Base-by-base conservation (phyloP, 2,888 invertebrate species). In the Formica aserva region DNA sequence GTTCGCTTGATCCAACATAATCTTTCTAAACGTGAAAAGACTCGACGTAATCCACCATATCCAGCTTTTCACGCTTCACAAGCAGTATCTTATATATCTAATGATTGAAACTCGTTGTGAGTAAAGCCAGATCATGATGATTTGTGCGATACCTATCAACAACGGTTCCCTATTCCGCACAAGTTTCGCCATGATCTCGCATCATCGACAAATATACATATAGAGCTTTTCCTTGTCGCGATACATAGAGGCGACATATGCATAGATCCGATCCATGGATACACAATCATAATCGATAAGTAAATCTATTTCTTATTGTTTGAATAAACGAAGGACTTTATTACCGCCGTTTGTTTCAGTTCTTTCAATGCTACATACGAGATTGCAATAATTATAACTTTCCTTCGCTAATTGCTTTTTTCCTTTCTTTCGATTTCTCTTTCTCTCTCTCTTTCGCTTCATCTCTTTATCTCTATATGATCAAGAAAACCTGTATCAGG, bases 121-220 rank as follows among this genome's bases (percentile, higher is more conserved):
- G 81, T 86, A 88, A 91, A 87, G 88, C 88, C 82, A 91, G 90
- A 87, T 92, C 90, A 91, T 87, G 91, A 85, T 80, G 75, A 90
- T 80, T 78, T 82, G 80, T 83, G 89, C 86, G 84, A 75, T 82
- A 84, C 71, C 84, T 90, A 92, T 88, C 89, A 92, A 92, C 88
- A 89, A 92, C 89, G 87, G 88, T 82, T 85, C 85, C 63, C 82
- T 86, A 89, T 88, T 81, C 83, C 85, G 85, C 88, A 86, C 86
- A 85, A 86, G 67, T 71, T 80, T 85, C 85, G 75, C 80, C 90
- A 86, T 90, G 87, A 89, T 77, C 88, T 86, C 77, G 88, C 87
- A 67, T 83, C 85, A 89, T 89, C 75, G 74, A 83, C 88, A 84
- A 80, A 89, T 90, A 85, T 90, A 90, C 89, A 90, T 52, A 52